Percentiles rank a stretch among this genome's conserved stretches.
phyloP scores from a whole-genome alignment of 2,113 vertebrate species.

The Percopsis transmontana region DNA sequence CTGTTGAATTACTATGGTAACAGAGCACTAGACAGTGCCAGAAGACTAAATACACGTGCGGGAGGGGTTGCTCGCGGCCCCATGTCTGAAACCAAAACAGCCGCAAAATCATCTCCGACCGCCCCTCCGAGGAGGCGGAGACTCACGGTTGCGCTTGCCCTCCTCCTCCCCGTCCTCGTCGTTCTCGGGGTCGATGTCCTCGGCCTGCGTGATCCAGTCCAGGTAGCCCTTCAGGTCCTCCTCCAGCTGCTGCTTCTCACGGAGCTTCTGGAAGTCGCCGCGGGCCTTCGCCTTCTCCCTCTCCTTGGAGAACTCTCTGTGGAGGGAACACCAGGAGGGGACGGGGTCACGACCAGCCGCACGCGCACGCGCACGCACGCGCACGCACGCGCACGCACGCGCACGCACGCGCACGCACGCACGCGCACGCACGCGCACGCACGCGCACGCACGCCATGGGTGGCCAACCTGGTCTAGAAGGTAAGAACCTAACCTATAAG shows the following conservation, averaged over 20 bases:
- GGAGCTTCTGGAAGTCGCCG: conserved; percentile 96
- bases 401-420: neutral
- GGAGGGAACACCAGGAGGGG: neutral
- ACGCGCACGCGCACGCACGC: neutral
- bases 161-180: conserved; percentile 92
- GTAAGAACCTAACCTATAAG: no score
- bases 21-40: no score
- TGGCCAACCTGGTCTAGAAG: no score
- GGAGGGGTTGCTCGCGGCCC: no score
- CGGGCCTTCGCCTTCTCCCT: conserved; percentile 97
- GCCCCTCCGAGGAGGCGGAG: conserved; percentile 11
- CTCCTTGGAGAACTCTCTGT: conserved; percentile 97
- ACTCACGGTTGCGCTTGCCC: conserved; percentile 92
- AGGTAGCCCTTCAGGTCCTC: conserved; percentile 97
- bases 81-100: no score
- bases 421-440: neutral
- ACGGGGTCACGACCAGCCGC: neutral
- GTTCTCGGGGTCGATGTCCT: conserved; percentile 95
- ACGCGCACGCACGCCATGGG: no score
- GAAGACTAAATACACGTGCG: no score
- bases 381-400: neutral
- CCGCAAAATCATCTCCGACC: no score
- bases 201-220: conserved; percentile 98
- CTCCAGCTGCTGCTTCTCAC: conserved; percentile 96
- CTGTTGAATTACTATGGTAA: no score